Base-by-base conservation (phyloP, 2,113 vertebrate species). In the Burhinus bistriatus region DNA sequence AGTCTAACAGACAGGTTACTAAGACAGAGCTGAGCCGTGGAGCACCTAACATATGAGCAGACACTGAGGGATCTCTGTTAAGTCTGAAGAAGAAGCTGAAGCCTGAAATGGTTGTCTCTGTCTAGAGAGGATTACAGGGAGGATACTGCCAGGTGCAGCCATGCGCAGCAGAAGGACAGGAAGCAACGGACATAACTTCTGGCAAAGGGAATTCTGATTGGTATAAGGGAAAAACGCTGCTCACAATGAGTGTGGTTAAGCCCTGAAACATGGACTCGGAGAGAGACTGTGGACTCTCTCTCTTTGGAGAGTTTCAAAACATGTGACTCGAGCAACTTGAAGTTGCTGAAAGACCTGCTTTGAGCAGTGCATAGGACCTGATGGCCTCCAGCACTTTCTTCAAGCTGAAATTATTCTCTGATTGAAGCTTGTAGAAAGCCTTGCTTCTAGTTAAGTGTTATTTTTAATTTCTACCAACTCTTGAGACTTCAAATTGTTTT, bases 21-120 rank as follows among this genome's bases (percentile, higher is more conserved):
- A 9, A 70, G 77, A 19, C n/a, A 71, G 57, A 20, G 49, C n/a
- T 9, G n/a, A 78, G 54, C 32, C 7, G 8, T 61, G 40, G 40
- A 75, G 47, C 36, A 16, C 32, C 11, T 79, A 12, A 65, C 0
- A 0, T 49, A 4, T 3, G 21, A 52, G 36, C 26, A 69, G 30
- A 16, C n/a, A 11, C 30, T 17, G 36, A 59, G 68, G 38, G 22
- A 32, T 81, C 40, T 7, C 9, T 6, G 11, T 45, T 65, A 68
- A 81, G 38, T 40, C 25, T 34, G 52, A 65, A 65, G 45, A 68
- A 38, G 59, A 3, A 57, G 54, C 38, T 91, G 54, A 68, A 44
- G 36, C 52, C 17, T 49, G n/a, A 22, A 36, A 57, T 34, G 34
- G 4, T 34, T 44, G 22, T 71, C 34, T 3, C 44, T 38, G 15